Base-by-base conservation (phyloP, 2,888 invertebrate species). In the Omphaloscelis lunosa region DNA sequence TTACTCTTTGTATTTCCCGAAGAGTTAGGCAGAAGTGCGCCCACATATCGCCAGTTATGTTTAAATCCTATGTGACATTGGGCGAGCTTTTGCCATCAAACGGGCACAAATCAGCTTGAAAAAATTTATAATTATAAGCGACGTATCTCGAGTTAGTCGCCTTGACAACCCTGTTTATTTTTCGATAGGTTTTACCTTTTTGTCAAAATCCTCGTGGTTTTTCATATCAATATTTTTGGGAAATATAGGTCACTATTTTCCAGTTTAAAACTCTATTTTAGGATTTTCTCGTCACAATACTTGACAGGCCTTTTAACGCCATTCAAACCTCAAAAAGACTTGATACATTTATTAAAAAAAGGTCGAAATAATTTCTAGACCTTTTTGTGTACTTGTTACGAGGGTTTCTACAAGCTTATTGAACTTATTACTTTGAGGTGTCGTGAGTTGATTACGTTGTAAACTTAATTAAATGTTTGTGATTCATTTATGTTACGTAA, bases 281-380 rank as follows among this genome's bases (percentile, higher is more conserved):
- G 17, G 48, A 77, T 69, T 29, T 61, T 34, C 17, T 29, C 34
- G 9, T 79, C 45, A 51, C 20, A 29, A 58, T 56, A 56, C 48
- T 59, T 59, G 70, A 80, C 61, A 70, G 39, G n/a, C 82, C 82
- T 70, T 83, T 66, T 70, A 80, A 51, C 61, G 29, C 67, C n/a
- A 53, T 67, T 11, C 20, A 23, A 27, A 48, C 62, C 41, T 58
- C 34, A 39, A 41, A 65, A 51, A 51, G 45, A 23, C 15, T 53
- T 20, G 23, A 45, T 8, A 51, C 8, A 8, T 20, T 1, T 23
- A 51, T 23, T 2, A 23, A 51, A 51, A 51, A 51, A 51, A 63
- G 58, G 75, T 65, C 15, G 9, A 15, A 0, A n/a, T 48, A 6
- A 75, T 59, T 75, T 76, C 17, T 82, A 58, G 41, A 58, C 41